Base-by-base conservation (phyloP, 1,140 invertebrate genomes). In the Hestina assimilis region DNA sequence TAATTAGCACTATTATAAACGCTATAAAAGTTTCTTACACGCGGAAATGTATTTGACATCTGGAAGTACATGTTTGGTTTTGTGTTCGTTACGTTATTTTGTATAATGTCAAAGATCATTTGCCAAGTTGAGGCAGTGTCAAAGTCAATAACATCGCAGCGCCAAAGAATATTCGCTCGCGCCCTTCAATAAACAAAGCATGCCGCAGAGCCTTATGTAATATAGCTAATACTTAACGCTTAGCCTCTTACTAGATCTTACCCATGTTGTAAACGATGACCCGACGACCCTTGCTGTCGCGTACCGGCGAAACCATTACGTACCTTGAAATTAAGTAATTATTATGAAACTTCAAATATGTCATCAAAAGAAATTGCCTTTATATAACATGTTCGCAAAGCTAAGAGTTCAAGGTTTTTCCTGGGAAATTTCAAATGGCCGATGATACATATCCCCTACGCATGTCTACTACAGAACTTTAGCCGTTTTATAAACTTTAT, bases 231-330 rank as follows among this genome's bases (percentile, higher is more conserved):
- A n/a, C n/a, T 53, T 41, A n/a, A 24, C 41, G 28, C 17, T 11
- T 38, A 46, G 31, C 7, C 23, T 14, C n/a, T 33, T 41, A 40
- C 20, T 20, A 28, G 29, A 23, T 26, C 46, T 92, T 89, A 92
- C 92, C 89, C 66, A 91, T 90, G 82, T 91, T 90, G 69, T 91
- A 91, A 42, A 93, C 83, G 57, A 95, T 91, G 45, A 96, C 93
- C 54, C 93, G 89, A 15, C 94, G 89, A 29, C 94, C 95, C 56
- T 91, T 70, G 57, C 85, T 89, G 83, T 96, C 94, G 52, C 93
- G 89, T 52, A 92, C 90, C 7, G 94, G 94, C 24, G 94, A 92
- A n/a, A 92, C 92, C 54, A 91, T 93, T 69, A 92, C 91, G 87
- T 92, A 94, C 73, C 90, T 92, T 71, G 42, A 89, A 90, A 82